Evolutionary conservation across 1,140 invertebrate genomes (phyloP), one percentile per base, ranked within the genome.

Genomic region (Philotrypesis tridentata): DNA sequence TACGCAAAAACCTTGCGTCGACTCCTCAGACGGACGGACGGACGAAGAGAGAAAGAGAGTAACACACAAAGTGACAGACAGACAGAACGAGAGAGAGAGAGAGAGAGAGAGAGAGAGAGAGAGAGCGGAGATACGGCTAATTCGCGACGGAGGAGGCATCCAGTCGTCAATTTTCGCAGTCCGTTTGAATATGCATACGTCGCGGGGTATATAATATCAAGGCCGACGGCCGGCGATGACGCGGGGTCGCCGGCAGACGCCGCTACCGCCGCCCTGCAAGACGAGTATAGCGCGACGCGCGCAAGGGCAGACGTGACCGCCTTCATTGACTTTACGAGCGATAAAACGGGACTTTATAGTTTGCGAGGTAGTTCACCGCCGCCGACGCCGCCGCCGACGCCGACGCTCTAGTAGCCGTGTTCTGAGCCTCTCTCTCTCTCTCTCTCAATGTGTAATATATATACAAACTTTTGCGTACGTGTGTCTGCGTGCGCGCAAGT

Each of bases 271-370:
- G n/a, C 76, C 60, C 83, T 82, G 84, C 82, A 87, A 89, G 85
- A 55, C 48, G 87, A 73, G 21, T 29, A 37, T 37, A 65, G 73
- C 48, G 29, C 73, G 48, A 37, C 86, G n/a, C n/a, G n/a, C n/a
- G 86, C 85, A 88, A 87, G 88, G 87, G 89, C 87, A 87, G 88
- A 90, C 88, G 89, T 89, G 89, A 90, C 89, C 87, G 85, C 87
- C 89, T 90, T 89, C 87, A 88, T 89, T 88, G 88, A 86, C 87
- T 91, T 91, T 91, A 91, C 87, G 89, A 89, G 25, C 89, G 86
- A 85, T 90, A 89, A 90, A 90, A 87, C 85, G 86, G 82, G 82
- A 85, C 85, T 90, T 90, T 89, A 90, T 88, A 87, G 89, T 87
- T 88, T 86, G 87, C 87, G 85, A 84, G 85, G 87, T 87, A 83